Conservation (phyloP, 1,140 invertebrate genomes). For the Octopus bimaculoides region DNA sequence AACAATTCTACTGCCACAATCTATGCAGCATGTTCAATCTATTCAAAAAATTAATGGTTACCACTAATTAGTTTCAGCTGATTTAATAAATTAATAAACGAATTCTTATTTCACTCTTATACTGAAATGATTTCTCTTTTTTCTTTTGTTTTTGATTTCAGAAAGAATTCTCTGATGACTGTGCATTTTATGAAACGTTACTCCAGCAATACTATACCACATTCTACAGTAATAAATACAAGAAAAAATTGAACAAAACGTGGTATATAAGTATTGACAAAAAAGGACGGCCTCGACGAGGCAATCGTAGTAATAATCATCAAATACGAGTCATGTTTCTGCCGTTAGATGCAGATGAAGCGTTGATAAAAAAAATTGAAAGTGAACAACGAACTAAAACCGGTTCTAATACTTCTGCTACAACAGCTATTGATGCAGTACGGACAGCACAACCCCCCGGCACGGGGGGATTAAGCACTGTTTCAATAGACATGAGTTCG, state of each 20-base stretch:
- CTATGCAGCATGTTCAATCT: too few species aligned
- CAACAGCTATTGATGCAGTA: slow-evolving; percentile 2
- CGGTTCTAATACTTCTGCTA: background rate
- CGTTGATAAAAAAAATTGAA: background rate
- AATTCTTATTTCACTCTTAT: too few species aligned
- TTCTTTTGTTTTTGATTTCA: background rate
- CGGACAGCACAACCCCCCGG: background rate
- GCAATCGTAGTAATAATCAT: background rate
- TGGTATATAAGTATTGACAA: slow-evolving; percentile 10
- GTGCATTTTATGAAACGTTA: background rate
- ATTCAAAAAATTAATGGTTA: too few species aligned
- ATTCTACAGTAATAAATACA: background rate
- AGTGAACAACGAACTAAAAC: background rate
- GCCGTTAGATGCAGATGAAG: background rate
- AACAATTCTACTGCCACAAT: too few species aligned
- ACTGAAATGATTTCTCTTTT: background rate
- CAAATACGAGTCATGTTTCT: background rate
- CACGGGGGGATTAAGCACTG: background rate
- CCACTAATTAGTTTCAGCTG: too few species aligned
- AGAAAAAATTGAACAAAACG: background rate
- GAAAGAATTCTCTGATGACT: background rate
- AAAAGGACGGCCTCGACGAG: background rate
- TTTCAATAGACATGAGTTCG: too few species aligned
- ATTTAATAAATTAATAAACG: too few species aligned
- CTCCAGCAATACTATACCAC: slow-evolving; percentile 2